These are phyloP conservation scores for Zapus hudsonius DNA, from an alignment of 2,113 vertebrate genomes.

Conservation along the genomic window DNA sequence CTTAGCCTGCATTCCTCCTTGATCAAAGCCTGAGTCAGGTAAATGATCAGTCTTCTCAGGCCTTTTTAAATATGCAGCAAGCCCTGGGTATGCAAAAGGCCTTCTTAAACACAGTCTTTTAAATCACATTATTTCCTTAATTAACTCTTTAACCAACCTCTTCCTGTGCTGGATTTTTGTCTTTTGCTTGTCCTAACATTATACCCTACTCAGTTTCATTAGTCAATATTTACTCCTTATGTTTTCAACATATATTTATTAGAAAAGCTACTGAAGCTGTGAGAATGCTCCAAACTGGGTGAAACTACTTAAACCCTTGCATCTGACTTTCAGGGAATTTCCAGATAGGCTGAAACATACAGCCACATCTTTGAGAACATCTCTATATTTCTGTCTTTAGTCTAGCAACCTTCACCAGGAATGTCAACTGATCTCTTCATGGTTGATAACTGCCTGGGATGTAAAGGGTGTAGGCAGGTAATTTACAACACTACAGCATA, in stretches of 20 bases:
- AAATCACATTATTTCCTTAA: neutral
- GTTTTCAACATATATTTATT: neutral
- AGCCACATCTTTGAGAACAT: neutral
- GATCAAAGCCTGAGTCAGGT: neutral
- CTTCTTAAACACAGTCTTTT: neutral
- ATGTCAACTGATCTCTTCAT: neutral
- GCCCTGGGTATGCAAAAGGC: neutral
- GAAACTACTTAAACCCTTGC: neutral
- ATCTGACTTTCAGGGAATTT: neutral
- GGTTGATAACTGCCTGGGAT: neutral
- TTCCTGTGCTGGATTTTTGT: neutral
- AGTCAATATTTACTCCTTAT: constrained; percentile 21
- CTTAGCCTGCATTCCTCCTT: constrained; percentile 30
- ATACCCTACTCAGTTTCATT: neutral
- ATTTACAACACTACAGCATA: neutral
- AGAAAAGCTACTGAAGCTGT: neutral
- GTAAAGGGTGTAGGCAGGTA: neutral
- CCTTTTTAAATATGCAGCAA: neutral
- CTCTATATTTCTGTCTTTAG: neutral
- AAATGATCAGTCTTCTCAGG: neutral
- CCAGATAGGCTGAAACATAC: neutral
- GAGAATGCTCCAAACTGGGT: neutral
- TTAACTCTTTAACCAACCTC: neutral
- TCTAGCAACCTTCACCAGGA: neutral
- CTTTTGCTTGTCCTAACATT: constrained; percentile 30